phyloP scores from a whole-genome alignment of 2,888 invertebrate species.

The Drosophila subsilvestris region DNA sequence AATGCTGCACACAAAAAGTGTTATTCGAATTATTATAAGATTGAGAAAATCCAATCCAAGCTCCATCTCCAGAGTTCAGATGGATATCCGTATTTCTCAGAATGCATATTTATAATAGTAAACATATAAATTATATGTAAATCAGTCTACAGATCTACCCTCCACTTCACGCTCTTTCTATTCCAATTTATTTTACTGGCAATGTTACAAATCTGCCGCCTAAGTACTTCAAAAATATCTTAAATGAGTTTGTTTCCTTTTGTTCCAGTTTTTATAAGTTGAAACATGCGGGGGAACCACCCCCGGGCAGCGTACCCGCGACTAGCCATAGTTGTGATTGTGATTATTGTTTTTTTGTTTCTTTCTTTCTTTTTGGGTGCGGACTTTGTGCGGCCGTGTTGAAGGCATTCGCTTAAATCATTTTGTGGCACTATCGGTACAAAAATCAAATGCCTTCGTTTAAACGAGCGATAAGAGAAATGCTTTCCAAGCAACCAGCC shows the following conservation, averaged over 20 bases:
- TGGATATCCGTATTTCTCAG: no score
- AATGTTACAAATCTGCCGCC: constrained; percentile 61
- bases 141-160: no score
- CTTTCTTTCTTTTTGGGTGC: constrained; percentile 13
- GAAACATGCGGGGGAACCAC: constrained; percentile 13
- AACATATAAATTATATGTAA: no score
- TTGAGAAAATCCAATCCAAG: no score
- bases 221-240: constrained; percentile 78
- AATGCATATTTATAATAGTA: no score
- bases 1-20: no score
- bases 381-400: constrained; percentile 25
- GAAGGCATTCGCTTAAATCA: constrained; percentile 68
- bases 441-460: constrained; percentile 79
- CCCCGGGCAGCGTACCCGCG: constrained; percentile 3
- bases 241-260: constrained; percentile 73
- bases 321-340: constrained; percentile 61
- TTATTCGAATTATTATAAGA: no score
- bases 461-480: constrained; percentile 74
- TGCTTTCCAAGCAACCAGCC: constrained; percentile 45
- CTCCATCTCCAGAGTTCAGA: no score
- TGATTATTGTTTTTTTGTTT: constrained; percentile 72
- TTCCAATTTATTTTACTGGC: neutral
- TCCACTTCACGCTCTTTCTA: neutral
- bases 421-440: constrained; percentile 74
- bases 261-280: constrained; percentile 58